Conservation (phyloP, 2,797 vertebrate species). For the Muraenolepis orangiensis region DNA sequence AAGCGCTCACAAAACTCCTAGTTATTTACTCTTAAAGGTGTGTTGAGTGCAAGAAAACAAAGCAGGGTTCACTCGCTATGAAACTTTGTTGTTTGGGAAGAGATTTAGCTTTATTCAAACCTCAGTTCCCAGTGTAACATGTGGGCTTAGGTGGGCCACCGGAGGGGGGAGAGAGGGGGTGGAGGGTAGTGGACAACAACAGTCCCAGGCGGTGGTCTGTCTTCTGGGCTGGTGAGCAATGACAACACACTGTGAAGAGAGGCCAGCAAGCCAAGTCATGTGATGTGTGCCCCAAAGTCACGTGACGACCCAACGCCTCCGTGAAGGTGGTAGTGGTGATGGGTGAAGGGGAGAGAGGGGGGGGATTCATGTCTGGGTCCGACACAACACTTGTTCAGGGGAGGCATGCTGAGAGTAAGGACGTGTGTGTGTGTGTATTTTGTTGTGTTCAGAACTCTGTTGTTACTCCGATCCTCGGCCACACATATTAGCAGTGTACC, state of each 20-base stretch:
- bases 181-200: too few relatives aligned
- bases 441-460: too few relatives aligned
- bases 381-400: conserved; percentile 38
- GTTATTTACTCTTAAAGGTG: too few relatives aligned
- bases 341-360: conserved; percentile 27
- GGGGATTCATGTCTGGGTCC: conserved; percentile 33
- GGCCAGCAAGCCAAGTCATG: conserved; percentile 46
- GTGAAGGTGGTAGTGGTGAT: conserved; percentile 38
- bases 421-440: too few relatives aligned
- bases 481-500: too few relatives aligned
- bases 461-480: too few relatives aligned
- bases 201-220: conserved; percentile 52
- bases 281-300: conserved; percentile 40
- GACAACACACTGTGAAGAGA: conserved; percentile 24
- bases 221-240: conserved; percentile 35
- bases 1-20: too few relatives aligned
- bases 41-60: too few relatives aligned
- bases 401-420: conserved; percentile 30
- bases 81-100: too few relatives aligned
- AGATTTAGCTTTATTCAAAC: too few relatives aligned
- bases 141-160: conserved; percentile 31
- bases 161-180: conserved; percentile 26
- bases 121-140: neutral
- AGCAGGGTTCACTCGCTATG: too few relatives aligned
- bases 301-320: conserved; percentile 40